Evolutionary conservation across 2,113 vertebrate genomes (phyloP).

Genomic region (Aramus guarauna): DNA sequence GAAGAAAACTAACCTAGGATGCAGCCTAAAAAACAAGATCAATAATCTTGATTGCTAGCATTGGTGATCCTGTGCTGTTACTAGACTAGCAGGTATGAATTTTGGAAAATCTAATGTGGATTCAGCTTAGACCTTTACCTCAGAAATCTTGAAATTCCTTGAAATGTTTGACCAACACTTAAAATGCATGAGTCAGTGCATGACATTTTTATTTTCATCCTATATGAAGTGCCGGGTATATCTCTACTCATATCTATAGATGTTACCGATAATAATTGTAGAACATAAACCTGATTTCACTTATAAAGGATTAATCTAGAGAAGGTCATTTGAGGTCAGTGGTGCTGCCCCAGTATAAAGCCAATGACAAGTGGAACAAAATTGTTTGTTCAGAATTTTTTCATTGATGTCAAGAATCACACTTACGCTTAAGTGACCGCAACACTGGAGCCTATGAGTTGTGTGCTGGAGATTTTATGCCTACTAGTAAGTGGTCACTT

Average conservation of each 20-base stretch:
- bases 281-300: not conserved
- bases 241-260: not conserved
- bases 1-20: not conserved
- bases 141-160: not conserved
- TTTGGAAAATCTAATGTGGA: not conserved
- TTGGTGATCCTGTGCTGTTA: not conserved
- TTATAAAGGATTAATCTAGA: not conserved
- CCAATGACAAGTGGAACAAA: not conserved
- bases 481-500: not conserved
- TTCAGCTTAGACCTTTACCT: not conserved
- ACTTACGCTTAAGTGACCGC: not conserved
- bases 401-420: not conserved
- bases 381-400: not conserved
- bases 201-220: not conserved
- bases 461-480: not conserved
- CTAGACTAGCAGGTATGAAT: not conserved
- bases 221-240: not conserved
- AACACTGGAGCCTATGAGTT: not conserved
- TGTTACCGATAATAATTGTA: not conserved
- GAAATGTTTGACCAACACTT: not conserved
- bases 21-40: not conserved
- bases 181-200: not conserved
- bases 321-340: not conserved
- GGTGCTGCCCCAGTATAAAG: not conserved
- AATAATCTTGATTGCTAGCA: not conserved